Evolutionary conservation across 2,113 vertebrate genomes (phyloP).

Genomic region (Bombycilla garrulus): DNA sequence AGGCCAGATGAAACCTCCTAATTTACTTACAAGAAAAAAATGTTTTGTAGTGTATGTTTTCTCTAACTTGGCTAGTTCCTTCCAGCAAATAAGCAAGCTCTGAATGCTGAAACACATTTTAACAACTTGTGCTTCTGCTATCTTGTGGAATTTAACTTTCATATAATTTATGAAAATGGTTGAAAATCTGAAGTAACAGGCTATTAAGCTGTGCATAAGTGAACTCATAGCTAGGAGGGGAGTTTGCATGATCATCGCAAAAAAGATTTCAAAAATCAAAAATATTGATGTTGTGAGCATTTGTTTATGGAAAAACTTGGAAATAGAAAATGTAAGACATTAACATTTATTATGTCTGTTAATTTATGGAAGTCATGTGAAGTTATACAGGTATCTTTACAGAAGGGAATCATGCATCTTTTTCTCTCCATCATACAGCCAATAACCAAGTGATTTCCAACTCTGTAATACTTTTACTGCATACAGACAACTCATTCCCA

Average conservation of each 20-base stretch:
- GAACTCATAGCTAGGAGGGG: slow-evolving; percentile 36
- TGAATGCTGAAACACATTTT: slow-evolving; percentile 51
- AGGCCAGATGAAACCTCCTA: slow-evolving; percentile 39
- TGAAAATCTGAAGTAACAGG: neutral
- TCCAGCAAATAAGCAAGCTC: slow-evolving; percentile 44
- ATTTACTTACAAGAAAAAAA: neutral
- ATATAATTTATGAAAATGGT: neutral
- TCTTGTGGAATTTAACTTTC: slow-evolving; percentile 33
- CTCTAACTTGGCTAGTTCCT: neutral
- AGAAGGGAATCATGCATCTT: slow-evolving; percentile 20
- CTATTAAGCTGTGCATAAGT: neutral
- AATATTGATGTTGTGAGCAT: neutral
- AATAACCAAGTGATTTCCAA: neutral
- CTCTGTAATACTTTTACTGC: neutral
- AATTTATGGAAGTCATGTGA: slow-evolving; percentile 25
- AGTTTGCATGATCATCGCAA: slow-evolving; percentile 45
- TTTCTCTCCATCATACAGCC: neutral
- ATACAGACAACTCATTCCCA: slow-evolving; percentile 1
- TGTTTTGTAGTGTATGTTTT: neutral
- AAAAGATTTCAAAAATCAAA: slow-evolving; percentile 31
- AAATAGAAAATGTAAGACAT: slow-evolving; percentile 37
- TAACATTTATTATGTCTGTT: slow-evolving; percentile 26
- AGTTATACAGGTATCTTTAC: neutral
- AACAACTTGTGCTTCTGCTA: slow-evolving; percentile 15
- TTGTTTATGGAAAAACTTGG: slow-evolving; percentile 30